Evolutionary conservation across 2,113 vertebrate genomes (phyloP), one percentile per base, ranked within the genome.

Genomic region (Campylorhamphus procurvoides): DNA sequence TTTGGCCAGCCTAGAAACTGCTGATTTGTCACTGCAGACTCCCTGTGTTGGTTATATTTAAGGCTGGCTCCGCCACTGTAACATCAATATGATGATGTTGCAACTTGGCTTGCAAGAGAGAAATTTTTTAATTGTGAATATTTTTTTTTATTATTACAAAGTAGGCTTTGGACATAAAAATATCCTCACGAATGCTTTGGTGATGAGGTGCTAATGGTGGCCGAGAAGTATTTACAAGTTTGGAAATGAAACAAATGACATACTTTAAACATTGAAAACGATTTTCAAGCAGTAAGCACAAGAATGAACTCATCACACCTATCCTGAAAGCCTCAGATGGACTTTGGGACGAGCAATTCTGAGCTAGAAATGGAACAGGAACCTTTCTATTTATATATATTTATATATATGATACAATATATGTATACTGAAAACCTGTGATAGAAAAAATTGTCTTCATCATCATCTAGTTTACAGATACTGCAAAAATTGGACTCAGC

Each of bases 371-470:
- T 88, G 90, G 67, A 96, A 95, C 82, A 80, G 72, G 68, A 92
- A 97, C 93, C 93, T 95, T 91, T 95, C 46, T 92, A 96, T 95
- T 95, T 93, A 96, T 96, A 96, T 95, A 94, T 91, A 72, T 92
- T 71, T 96, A 72, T 96, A 96, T 75, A 94, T 96, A 94, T 94
- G 87, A 95, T 94, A 97, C 96, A 96, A 96, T 77, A 95, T 95
- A 95, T 90, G 87, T 96, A 96, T 97, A 95, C 91, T 94, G 96
- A 97, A 97, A 97, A 97, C 96, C 97, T 97, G 95, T 50, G 88
- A 96, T 97, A 97, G 96, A 94, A 97, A 97, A 97, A 97, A 96
- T 62, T 91, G 84, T 96, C 95, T 59, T 95, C 69, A 18, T 95
- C 67, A 46, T 93, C 69, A 37, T 95, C 88, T 97, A 96, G 60